Evolutionary conservation across 2,797 vertebrate species (phyloP).

Genomic region (Schizothorax lantsangensis): DNA sequence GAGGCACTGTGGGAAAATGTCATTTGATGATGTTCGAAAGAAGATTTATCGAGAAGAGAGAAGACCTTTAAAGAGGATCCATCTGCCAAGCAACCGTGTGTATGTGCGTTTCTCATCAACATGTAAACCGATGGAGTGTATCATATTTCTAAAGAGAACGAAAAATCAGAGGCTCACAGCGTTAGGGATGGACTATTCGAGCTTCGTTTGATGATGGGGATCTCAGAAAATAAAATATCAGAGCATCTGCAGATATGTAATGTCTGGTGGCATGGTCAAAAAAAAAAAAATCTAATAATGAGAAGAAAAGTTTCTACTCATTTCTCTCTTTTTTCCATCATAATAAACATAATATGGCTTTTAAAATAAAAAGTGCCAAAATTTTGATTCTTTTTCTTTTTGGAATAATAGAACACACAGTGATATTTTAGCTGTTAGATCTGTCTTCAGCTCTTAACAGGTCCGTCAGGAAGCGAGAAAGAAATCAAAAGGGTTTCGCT

Average conservation of each 20-base stretch:
- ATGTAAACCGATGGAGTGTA: constrained; percentile 3
- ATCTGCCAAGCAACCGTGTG: constrained; percentile 25
- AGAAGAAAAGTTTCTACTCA: constrained; percentile 71
- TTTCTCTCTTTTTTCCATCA: constrained; percentile 75
- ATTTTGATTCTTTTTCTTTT: constrained; percentile 68
- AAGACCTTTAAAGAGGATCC: constrained; percentile 1
- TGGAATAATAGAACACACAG: constrained; percentile 87
- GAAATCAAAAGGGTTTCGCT: constrained; percentile 65
- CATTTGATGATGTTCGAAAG: constrained; percentile 40
- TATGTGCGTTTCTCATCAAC: constrained; percentile 10
- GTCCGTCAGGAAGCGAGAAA: constrained; percentile 73
- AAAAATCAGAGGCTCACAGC: background rate
- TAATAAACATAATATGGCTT: constrained; percentile 88
- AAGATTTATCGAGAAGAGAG: background rate
- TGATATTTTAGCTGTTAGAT: constrained; percentile 84
- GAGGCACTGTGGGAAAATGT: constrained; percentile 67
- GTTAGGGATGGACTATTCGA: background rate
- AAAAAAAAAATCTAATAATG: constrained; percentile 61
- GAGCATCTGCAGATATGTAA: constrained; percentile 50
- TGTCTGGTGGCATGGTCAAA: constrained; percentile 56
- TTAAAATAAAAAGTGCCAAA: constrained; percentile 87
- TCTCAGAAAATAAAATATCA: constrained; percentile 52
- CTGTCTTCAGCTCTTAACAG: constrained; percentile 59
- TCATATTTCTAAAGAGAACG: background rate
- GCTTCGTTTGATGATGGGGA: constrained; percentile 7